phyloP scores from a whole-genome alignment of 1,140 invertebrate species.

The Brachionus angularis region DNA sequence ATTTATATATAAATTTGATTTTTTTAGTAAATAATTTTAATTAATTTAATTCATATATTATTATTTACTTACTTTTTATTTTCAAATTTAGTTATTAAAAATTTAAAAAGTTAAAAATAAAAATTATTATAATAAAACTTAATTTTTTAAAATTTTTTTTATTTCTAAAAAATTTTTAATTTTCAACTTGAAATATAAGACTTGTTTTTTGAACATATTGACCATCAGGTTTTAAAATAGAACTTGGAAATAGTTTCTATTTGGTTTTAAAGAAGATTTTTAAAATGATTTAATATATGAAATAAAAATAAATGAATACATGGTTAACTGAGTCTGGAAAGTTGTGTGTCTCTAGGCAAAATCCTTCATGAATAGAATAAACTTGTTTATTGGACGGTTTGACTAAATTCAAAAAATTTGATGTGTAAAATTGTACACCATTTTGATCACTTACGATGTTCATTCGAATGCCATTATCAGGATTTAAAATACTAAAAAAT shows the following conservation, averaged over 20 bases:
- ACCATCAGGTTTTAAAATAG: conserved; percentile 69
- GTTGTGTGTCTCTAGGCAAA: conserved; percentile 85
- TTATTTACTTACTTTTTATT: too few relatives aligned
- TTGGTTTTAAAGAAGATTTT: too few relatives aligned
- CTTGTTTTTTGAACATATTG: conserved; percentile 64
- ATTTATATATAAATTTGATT: too few relatives aligned
- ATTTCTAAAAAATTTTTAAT: too few relatives aligned
- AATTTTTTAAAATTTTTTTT: too few relatives aligned
- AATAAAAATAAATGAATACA: conserved; percentile 57
- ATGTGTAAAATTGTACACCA: conserved; percentile 83
- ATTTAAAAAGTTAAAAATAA: too few relatives aligned
- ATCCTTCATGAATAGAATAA: conserved; percentile 73
- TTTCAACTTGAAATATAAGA: too few relatives aligned
- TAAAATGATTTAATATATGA: conserved; percentile 28
- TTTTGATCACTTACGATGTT: conserved; percentile 78
- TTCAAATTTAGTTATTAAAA: too few relatives aligned
- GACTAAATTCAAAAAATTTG: conserved; percentile 64
- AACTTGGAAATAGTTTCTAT: conserved; percentile 69
- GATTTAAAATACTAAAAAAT: background rate
- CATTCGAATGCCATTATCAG: conserved; percentile 54
- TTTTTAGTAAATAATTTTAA: too few relatives aligned
- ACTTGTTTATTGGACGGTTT: conserved; percentile 67
- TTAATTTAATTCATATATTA: too few relatives aligned
- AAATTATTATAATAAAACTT: too few relatives aligned
- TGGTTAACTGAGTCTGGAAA: conserved; percentile 85